These are phyloP conservation scores for Orthosia gothica DNA, from an alignment of 2,888 invertebrate species.

Conservation along the genomic window DNA sequence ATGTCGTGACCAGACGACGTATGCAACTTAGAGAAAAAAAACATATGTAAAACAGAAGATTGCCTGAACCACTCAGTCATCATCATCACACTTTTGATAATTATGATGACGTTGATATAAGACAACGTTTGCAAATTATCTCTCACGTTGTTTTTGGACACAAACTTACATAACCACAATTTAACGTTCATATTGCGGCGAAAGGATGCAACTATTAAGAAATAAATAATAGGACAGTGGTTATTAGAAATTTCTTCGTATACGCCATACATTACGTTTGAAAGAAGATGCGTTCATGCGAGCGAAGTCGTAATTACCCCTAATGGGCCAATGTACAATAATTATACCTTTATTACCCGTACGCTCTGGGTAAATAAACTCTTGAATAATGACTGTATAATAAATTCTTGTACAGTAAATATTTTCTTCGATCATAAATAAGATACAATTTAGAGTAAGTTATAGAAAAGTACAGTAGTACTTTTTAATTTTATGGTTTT, in stretches of 20 bases:
- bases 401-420: background rate
- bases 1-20: background rate
- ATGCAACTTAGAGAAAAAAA: background rate
- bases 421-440: background rate
- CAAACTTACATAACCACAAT: conserved; percentile 50
- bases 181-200: conserved; percentile 39
- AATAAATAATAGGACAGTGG: conserved; percentile 42
- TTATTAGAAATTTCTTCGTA: conserved; percentile 53
- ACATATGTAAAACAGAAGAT: conserved; percentile 26
- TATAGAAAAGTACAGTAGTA: background rate
- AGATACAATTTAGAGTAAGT: background rate
- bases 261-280: conserved; percentile 17
- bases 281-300: conserved; percentile 49
- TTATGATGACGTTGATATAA: conserved; percentile 35
- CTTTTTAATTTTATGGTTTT: background rate
- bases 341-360: conserved; percentile 29
- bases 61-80: conserved; percentile 19
- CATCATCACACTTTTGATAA: conserved; percentile 44
- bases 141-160: conserved; percentile 35
- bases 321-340: conserved; percentile 50
- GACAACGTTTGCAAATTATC: conserved; percentile 38
- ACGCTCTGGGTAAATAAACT: conserved; percentile 18
- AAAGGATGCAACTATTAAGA: conserved; percentile 57
- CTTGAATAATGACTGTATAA: conserved; percentile 31
- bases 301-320: conserved; percentile 48